phyloP scores from a whole-genome alignment of 1,140 invertebrate genomes.

The Pseudomyrmex dendroicus region DNA sequence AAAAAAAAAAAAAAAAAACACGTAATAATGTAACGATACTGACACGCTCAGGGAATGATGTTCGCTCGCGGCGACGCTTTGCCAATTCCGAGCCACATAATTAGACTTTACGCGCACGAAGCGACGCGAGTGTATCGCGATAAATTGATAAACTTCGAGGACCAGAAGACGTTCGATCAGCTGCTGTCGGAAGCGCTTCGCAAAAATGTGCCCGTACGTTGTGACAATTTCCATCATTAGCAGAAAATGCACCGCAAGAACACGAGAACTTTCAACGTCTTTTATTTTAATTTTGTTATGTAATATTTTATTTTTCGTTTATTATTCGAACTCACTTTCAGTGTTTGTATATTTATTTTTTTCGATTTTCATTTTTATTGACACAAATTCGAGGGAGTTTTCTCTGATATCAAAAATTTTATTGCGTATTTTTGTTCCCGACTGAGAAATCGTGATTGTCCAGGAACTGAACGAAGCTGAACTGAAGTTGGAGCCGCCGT shows the following conservation, averaged over 20 bases:
- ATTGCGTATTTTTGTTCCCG: neutral
- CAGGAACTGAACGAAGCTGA: slow-evolving; percentile 88
- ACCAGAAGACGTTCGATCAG: slow-evolving; percentile 91
- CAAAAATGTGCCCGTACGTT: slow-evolving; percentile 92
- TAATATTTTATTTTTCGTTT: neutral
- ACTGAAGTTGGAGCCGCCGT: slow-evolving; percentile 88
- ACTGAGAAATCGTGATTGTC: neutral
- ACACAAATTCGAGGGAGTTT: too few relatives aligned
- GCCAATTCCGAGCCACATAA: slow-evolving; percentile 88
- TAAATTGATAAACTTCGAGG: slow-evolving; percentile 91
- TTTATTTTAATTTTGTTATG: too few relatives aligned
- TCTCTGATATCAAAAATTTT: neutral
- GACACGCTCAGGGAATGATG: slow-evolving; percentile 90
- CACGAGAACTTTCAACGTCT: too few relatives aligned
- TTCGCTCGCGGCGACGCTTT: slow-evolving; percentile 93
- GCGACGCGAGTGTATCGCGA: slow-evolving; percentile 95
- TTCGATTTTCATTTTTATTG: neutral
- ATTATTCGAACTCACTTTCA: neutral
- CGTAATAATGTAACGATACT: neutral
- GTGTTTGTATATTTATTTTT: neutral
- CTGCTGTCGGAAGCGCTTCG: slow-evolving; percentile 91
- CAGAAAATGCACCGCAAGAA: neutral
- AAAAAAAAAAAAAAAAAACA: too few relatives aligned
- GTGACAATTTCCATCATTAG: neutral
- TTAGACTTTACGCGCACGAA: slow-evolving; percentile 96